These are phyloP conservation scores for Dendrolimus kikuchii DNA, from an alignment of 1,140 invertebrate genomes.

Conservation along the genomic window DNA sequence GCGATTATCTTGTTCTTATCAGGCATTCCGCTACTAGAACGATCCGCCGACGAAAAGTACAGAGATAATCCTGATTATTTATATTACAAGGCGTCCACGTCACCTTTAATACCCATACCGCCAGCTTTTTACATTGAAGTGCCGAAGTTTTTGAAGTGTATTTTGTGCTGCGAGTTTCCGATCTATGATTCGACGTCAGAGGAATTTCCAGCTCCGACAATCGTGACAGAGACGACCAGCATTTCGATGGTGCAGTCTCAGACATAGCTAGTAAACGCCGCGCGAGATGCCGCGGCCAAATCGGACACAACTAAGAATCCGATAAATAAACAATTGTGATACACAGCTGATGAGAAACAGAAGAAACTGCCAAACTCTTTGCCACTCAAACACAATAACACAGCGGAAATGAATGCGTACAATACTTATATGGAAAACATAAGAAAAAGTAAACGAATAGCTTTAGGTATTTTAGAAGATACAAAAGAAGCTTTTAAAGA, in stretches of 20 bases:
- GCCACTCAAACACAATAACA: conserved; percentile 62
- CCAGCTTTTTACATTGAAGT: conserved; percentile 88
- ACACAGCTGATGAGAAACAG: conserved; percentile 53
- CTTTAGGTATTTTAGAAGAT: conserved; percentile 55
- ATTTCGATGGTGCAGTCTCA: conserved; percentile 82
- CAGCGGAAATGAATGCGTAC: conserved; percentile 61
- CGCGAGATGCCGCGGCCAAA: conserved; percentile 59
- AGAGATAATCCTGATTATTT: conserved; percentile 87
- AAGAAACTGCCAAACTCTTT: conserved; percentile 60
- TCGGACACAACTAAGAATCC: conserved; percentile 25
- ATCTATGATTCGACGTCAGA: conserved; percentile 85
- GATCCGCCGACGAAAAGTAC: conserved; percentile 89
- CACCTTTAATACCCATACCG: conserved; percentile 89
- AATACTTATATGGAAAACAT: conserved; percentile 62
- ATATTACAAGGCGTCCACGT: conserved; percentile 89
- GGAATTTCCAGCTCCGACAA: conserved; percentile 75
- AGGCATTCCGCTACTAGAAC: conserved; percentile 88
- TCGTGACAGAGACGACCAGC: conserved; percentile 82
- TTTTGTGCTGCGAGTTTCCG: conserved; percentile 90
- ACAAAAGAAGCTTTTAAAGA: conserved; percentile 50
- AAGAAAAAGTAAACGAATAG: conserved; percentile 49
- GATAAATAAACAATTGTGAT: conserved; percentile 60
- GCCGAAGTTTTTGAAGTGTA: conserved; percentile 84
- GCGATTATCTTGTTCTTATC: conserved; percentile 91
- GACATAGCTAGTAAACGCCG: conserved; percentile 83